Evolutionary conservation across 2,888 invertebrate species (phyloP), one percentile per base, ranked within the genome.

Genomic region (Autographa pulchrina): DNA sequence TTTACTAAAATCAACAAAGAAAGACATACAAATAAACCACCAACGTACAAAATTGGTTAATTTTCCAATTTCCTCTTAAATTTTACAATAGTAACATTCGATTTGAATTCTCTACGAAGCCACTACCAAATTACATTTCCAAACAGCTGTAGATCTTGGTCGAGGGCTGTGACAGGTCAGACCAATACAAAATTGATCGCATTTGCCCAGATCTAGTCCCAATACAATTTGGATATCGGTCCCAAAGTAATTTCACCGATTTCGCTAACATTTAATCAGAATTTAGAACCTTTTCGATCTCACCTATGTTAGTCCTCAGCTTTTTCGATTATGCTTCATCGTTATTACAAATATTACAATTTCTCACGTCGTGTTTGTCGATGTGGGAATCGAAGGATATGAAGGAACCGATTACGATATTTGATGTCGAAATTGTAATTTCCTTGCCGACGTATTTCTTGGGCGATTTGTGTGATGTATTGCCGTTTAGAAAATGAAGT

Each of bases 141-240:
- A 59, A 75, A 61, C 25, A 31, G 32, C 43, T 58, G 61, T 64
- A 65, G 35, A 56, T 65, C 58, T 62, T 65, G 59, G 59, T 72
- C 65, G 54, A 80, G 58, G 43, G 43, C 68, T 65, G 66, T 71
- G 81, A 62, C 65, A 68, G 69, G 72, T 69, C 43, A 62, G 58
- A 65, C 68, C 70, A 62, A 75, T 70, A 81, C 60, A 59, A 18
- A 71, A 76, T 78, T 68, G 72, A 78, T 81, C 65, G 60, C 66
- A 67, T 69, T 73, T 71, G 8, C 68, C 31, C 61, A 72, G 61
- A 70, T 66, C 63, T 64, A 56, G 67, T 56, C 68, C 62, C 71
- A 71, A 81, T 70, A 76, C 67, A 81, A 81, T 83, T 83, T 75
- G 74, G 58, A 59, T 68, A 72, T 83, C 32, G 65, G 43, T 60